phyloP scores from a whole-genome alignment of 2,797 vertebrate genomes.

The Melanotaenia nigrans region DNA sequence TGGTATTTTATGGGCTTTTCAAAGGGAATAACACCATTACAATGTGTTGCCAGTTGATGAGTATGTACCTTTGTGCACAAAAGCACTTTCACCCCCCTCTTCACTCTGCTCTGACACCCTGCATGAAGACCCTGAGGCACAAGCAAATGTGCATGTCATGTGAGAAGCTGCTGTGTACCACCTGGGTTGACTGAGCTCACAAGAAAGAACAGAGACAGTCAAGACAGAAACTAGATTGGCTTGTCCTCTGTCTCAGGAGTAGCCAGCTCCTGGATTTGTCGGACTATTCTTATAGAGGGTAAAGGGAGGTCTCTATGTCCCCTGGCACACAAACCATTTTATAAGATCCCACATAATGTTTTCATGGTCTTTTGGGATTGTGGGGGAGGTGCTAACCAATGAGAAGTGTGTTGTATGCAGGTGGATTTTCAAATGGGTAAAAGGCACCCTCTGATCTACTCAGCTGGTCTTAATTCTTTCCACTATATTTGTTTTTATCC shows the following conservation, averaged over 20 bases:
- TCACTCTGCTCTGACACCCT: constrained; percentile 35
- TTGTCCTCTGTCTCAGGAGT: constrained; percentile 68
- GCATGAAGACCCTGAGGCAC: constrained; percentile 30
- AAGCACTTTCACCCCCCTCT: constrained; percentile 28
- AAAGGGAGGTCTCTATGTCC: constrained; percentile 68
- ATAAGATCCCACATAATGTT: constrained; percentile 64
- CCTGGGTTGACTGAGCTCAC: constrained; percentile 55
- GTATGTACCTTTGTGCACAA: constrained; percentile 20
- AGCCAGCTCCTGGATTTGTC: constrained; percentile 57
- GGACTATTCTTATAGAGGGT: constrained; percentile 78
- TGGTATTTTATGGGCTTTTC: constrained; percentile 61
- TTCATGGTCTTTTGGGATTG: constrained; percentile 52
- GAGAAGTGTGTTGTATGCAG: constrained; percentile 54
- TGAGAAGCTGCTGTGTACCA: constrained; percentile 51
- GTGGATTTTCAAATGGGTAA: constrained; percentile 35
- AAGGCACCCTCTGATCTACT: background rate
- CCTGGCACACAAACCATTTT: constrained; percentile 68
- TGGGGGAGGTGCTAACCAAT: constrained; percentile 59
- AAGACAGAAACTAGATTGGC: constrained; percentile 64
- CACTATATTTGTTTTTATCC: background rate
- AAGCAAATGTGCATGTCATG: constrained; percentile 34
- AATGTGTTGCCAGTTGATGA: constrained; percentile 46
- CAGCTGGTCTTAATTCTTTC: background rate
- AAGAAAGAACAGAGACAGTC: constrained; percentile 31
- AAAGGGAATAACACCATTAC: constrained; percentile 60